Percentiles rank a stretch among this genome's conserved stretches.
Evolutionary conservation across 2,797 vertebrate species (phyloP).

Genomic region (Cetoscarus ocellatus): DNA sequence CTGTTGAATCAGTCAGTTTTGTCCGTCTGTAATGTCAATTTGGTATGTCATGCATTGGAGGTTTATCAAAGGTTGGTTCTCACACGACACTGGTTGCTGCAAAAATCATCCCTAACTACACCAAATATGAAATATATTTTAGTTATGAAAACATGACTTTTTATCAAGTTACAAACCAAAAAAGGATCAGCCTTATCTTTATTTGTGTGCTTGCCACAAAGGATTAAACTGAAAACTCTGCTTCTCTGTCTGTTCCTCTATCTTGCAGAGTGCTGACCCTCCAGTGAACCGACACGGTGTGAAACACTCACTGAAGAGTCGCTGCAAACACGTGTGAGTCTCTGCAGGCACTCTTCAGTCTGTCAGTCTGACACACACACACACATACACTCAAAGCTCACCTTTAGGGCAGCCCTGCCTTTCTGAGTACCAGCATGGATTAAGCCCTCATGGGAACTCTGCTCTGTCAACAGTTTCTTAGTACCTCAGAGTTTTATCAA

Average conservation of each 20-base stretch:
- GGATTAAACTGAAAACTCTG: background rate
- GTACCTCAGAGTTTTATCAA: constrained; percentile 14
- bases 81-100: too few species aligned
- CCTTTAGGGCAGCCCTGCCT: constrained; percentile 31
- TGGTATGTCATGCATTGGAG: too few species aligned
- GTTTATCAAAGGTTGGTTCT: too few species aligned
- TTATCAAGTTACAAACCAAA: background rate
- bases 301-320: constrained; percentile 49
- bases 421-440: constrained; percentile 42
- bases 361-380: constrained; percentile 26
- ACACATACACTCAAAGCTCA: constrained; percentile 36
- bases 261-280: constrained; percentile 45
- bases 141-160: background rate
- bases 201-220: background rate
- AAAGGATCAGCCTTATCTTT: background rate
- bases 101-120: too few species aligned
- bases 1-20: too few species aligned
- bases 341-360: constrained; percentile 16
- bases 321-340: constrained; percentile 26
- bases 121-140: background rate
- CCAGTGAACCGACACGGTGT: constrained; percentile 50
- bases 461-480: constrained; percentile 43
- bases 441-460: constrained; percentile 34
- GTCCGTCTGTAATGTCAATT: too few species aligned
- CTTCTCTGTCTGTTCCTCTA: constrained; percentile 10